phyloP scores from a whole-genome alignment of 2,888 invertebrate genomes.

The Troides helena region DNA sequence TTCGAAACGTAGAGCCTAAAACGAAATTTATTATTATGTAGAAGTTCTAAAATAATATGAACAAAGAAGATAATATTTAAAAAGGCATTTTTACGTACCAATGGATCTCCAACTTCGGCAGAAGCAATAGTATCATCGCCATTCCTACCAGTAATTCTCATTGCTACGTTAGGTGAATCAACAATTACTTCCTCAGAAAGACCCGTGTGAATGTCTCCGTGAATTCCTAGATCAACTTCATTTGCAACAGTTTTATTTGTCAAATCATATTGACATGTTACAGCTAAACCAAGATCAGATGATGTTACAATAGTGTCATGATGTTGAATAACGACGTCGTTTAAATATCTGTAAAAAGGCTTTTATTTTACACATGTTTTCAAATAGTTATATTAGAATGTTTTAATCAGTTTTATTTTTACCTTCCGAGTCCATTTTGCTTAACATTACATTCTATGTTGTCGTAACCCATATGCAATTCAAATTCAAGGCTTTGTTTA shows the following conservation, averaged over 20 bases:
- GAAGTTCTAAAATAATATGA: slow-evolving; percentile 1
- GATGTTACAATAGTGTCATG: slow-evolving; percentile 97
- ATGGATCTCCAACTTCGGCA: slow-evolving; percentile 95
- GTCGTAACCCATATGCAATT: slow-evolving; percentile 94
- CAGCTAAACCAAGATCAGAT: slow-evolving; percentile 94
- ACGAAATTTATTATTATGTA: slow-evolving; percentile 46
- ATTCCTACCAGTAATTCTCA: slow-evolving; percentile 93
- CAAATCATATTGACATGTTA: slow-evolving; percentile 96
- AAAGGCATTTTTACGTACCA: slow-evolving; percentile 59
- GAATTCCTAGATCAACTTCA: slow-evolving; percentile 93
- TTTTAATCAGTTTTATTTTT: slow-evolving; percentile 40
- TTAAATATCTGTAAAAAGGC: slow-evolving; percentile 82
- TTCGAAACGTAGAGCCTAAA: slow-evolving; percentile 90
- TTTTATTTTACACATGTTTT: not conserved
- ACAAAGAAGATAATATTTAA: slow-evolving; percentile 4
- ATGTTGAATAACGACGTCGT: slow-evolving; percentile 96
- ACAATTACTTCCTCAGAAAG: slow-evolving; percentile 95
- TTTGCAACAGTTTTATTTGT: slow-evolving; percentile 96
- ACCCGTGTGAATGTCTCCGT: slow-evolving; percentile 92
- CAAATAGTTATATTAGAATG: not conserved
- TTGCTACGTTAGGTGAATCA: slow-evolving; percentile 96
- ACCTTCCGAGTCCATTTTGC: slow-evolving; percentile 91
- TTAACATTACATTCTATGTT: slow-evolving; percentile 96
- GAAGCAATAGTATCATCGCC: slow-evolving; percentile 91
- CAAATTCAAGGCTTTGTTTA: slow-evolving; percentile 92